phyloP scores from a whole-genome alignment of 2,113 vertebrate genomes.

The Siniperca knerii region DNA sequence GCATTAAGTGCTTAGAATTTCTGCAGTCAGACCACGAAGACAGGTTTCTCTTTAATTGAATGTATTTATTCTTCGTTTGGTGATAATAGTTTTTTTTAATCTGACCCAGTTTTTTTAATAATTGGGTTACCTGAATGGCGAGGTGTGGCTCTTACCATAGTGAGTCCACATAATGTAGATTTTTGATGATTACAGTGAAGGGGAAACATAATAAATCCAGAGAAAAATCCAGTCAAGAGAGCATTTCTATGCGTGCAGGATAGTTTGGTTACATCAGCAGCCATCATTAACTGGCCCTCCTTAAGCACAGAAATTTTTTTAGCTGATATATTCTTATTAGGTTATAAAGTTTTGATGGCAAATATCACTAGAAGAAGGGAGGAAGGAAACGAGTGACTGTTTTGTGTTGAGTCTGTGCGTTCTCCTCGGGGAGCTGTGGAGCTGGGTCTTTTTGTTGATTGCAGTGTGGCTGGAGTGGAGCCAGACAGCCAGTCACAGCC shows the following conservation, averaged over 20 bases:
- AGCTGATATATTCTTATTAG: not conserved
- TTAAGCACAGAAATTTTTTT: rapidly evolving
- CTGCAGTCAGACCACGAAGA: not conserved
- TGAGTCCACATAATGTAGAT: not conserved
- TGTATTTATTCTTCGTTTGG: not conserved
- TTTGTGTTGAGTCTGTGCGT: slow-evolving; percentile 26
- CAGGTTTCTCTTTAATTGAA: not conserved
- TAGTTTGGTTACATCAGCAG: not conserved
- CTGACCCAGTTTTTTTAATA: not conserved
- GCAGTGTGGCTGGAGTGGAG: slow-evolving; percentile 62
- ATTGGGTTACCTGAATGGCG: not conserved
- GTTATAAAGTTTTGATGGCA: not conserved
- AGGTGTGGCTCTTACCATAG: not conserved
- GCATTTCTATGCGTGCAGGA: not conserved
- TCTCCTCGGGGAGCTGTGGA: slow-evolving; percentile 36
- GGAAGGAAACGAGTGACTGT: slow-evolving; percentile 9
- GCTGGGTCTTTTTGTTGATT: slow-evolving; percentile 57
- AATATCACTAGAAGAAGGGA: not conserved
- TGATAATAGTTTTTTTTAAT: not conserved
- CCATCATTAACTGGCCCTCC: not conserved
- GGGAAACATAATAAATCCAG: not conserved
- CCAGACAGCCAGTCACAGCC: slow-evolving; percentile 69
- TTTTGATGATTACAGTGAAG: not conserved
- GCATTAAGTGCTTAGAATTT: not conserved
- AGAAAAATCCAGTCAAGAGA: not conserved